These are phyloP conservation scores for Agraylea sexmaculata DNA, from an alignment of 1,140 invertebrate genomes.

Conservation along the genomic window DNA sequence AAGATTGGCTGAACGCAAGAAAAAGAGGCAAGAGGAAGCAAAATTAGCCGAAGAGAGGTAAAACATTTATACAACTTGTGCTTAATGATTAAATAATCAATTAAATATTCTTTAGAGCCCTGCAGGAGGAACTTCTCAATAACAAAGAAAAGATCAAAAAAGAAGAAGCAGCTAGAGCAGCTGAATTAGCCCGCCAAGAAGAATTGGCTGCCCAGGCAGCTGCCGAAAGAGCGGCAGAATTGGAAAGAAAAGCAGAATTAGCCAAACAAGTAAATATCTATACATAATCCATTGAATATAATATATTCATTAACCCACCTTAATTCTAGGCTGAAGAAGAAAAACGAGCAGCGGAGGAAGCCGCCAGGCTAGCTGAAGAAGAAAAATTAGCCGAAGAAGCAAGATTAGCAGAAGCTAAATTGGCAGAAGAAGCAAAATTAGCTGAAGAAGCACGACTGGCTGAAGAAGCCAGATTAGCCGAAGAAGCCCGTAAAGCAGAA, in stretches of 20 bases:
- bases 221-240: slow-evolving; percentile 31
- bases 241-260: slow-evolving; percentile 34
- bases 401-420: slow-evolving; percentile 31
- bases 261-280: slow-evolving; percentile 19
- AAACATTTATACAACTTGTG: too few species aligned
- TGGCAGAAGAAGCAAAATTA: slow-evolving; percentile 34
- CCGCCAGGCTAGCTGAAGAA: slow-evolving; percentile 17
- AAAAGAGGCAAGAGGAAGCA: slow-evolving; percentile 45
- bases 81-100: too few species aligned
- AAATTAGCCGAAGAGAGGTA: slow-evolving; percentile 50
- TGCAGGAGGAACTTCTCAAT: slow-evolving; percentile 27
- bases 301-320: neutral
- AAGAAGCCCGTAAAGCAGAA: slow-evolving; percentile 33
- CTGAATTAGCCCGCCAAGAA: slow-evolving; percentile 31
- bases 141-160: slow-evolving; percentile 38
- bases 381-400: slow-evolving; percentile 28
- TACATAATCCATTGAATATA: neutral
- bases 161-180: slow-evolving; percentile 24
- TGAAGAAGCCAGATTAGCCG: slow-evolving; percentile 32
- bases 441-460: slow-evolving; percentile 41
- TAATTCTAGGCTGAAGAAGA: slow-evolving; percentile 24
- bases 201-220: slow-evolving; percentile 32
- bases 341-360: slow-evolving; percentile 34
- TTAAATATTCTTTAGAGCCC: slow-evolving; percentile 29
- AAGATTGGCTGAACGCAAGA: slow-evolving; percentile 45